Base-by-base conservation (phyloP, 2,888 invertebrate species). In the Scaptomyza reducta region DNA sequence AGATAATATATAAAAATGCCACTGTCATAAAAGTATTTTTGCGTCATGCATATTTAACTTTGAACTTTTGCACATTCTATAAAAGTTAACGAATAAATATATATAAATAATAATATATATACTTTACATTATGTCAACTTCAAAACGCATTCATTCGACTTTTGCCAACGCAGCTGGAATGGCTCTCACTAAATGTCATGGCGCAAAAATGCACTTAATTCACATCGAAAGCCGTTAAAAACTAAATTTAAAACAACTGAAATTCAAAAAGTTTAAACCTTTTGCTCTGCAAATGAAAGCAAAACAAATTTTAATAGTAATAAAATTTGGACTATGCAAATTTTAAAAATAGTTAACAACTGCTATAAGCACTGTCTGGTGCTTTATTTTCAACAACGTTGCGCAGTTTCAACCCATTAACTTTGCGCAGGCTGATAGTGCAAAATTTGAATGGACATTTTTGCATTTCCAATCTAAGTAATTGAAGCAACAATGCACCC, bases 11-110 rank as follows among this genome's bases (percentile, higher is more conserved):
- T 35, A 38, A 14, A 44, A 49, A 60, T 38, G 16, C 11, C 22
- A 11, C 9, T 18, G 45, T 14, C 35, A 27, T 40, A 18, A 51
- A 51, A 63, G 51, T 33, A 51, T 45, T 11, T 31, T n/a, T 31
- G 29, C 22, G 6, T n/a, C 18, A 18, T 40, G 13, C 16, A n/a
- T 45, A 10, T 62, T 51, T 50, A 44, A 51, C 38, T 49, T 62
- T 35, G 22, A 38, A 16, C 14, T 42, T 22, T 13, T 40, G 14
- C 27, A 31, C 31, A 40, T 40, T 59, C 16, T 16, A 31, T n/a
- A 22, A 41, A 35, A 33, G n/a, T 14, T 18, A 22, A 10, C 10
- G n/a, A 22, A 16, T 18, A 13, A 18, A 47, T 47, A 47, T 31
- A 31, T 4, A 9, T 13, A 16, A 5, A 22, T 6, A 11, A 6